These are phyloP conservation scores for Urocyon cinereoargenteus DNA, from an alignment of 2,797 vertebrate genomes.

Conservation along the genomic window DNA sequence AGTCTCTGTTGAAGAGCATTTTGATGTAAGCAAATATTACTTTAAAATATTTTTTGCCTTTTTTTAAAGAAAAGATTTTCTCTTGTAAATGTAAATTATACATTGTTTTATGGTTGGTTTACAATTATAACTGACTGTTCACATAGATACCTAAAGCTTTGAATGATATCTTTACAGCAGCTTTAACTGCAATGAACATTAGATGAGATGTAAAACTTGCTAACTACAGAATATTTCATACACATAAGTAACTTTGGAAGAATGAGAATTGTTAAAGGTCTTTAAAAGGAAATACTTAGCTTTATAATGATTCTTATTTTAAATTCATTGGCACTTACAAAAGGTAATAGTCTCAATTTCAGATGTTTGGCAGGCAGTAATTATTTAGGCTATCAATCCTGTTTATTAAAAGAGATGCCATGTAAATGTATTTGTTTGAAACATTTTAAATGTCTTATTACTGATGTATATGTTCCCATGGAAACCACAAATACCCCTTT, in stretches of 20 bases:
- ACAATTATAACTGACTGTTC: slow-evolving; percentile 37
- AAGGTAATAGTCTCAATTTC: slow-evolving; percentile 59
- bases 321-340: slow-evolving; percentile 60
- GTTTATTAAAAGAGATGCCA: slow-evolving; percentile 70
- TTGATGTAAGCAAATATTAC: slow-evolving; percentile 44
- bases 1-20: slow-evolving; percentile 19
- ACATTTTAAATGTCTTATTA: slow-evolving; percentile 66
- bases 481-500: slow-evolving; percentile 66
- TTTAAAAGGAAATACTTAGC: slow-evolving; percentile 61
- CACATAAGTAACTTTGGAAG: slow-evolving; percentile 40
- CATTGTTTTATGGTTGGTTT: slow-evolving; percentile 54
- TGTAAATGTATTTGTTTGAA: slow-evolving; percentile 70
- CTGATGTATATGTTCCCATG: slow-evolving; percentile 52
- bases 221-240: slow-evolving; percentile 54
- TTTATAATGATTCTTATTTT: slow-evolving; percentile 58
- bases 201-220: slow-evolving; percentile 42
- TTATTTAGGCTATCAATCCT: slow-evolving; percentile 64
- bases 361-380: slow-evolving; percentile 30
- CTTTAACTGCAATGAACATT: slow-evolving; percentile 59
- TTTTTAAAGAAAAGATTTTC: slow-evolving; percentile 28
- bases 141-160: slow-evolving; percentile 10
- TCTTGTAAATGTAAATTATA: slow-evolving; percentile 23
- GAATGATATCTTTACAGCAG: slow-evolving; percentile 25
- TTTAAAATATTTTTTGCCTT: neutral
- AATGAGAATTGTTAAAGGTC: slow-evolving; percentile 41